A percentile compares a stretch with the other conserved stretches of the same genome.
phyloP scores from a whole-genome alignment of 2,797 vertebrate genomes.

The Cossypha dichroa region DNA sequence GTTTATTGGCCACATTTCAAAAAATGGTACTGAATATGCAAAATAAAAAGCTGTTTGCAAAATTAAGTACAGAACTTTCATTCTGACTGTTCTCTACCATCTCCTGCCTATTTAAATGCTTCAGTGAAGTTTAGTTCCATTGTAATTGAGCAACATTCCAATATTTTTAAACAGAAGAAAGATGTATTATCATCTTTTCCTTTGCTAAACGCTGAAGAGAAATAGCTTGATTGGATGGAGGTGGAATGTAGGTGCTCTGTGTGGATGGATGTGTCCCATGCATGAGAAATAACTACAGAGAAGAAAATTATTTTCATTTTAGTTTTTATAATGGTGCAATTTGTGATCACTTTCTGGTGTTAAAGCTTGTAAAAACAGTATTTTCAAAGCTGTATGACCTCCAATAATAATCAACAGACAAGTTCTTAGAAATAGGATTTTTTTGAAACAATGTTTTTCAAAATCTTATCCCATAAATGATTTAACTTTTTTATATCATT shows the following conservation, averaged over 20 bases:
- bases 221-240: background rate
- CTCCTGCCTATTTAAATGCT: background rate
- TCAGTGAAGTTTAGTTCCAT: background rate
- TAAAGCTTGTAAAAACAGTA: background rate
- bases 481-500: background rate
- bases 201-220: background rate
- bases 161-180: background rate
- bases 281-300: background rate
- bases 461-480: background rate
- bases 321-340: background rate
- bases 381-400: background rate
- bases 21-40: background rate
- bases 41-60: background rate
- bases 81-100: background rate
- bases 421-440: rapidly evolving
- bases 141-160: background rate
- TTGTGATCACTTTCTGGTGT: background rate
- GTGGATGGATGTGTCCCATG: background rate
- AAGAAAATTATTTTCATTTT: background rate
- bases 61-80: background rate
- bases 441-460: background rate
- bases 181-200: background rate
- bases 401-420: background rate
- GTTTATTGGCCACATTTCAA: background rate
- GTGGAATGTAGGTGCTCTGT: background rate